A percentile compares a stretch with the other conserved stretches of the same genome.
phyloP scores from a whole-genome alignment of 2,797 vertebrate genomes.

The Masticophis lateralis region DNA sequence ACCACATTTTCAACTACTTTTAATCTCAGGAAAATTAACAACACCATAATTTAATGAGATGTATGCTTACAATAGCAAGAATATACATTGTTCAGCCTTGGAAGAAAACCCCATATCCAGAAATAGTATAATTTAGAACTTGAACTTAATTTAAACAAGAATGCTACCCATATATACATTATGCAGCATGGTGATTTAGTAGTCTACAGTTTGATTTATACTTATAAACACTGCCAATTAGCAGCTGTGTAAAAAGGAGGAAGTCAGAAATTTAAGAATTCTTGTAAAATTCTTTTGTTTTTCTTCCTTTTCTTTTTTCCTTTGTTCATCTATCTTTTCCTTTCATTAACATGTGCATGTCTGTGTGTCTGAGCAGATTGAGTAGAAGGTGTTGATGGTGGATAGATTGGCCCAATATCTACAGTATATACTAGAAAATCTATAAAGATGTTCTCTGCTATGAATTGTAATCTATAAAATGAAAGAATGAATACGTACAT shows the following conservation, averaged over 20 bases:
- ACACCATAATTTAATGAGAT: not conserved
- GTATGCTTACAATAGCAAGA: not conserved
- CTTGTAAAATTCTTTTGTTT: not conserved
- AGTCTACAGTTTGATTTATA: not conserved
- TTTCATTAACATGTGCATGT: not conserved
- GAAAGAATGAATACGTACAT: not conserved
- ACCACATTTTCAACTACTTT: not conserved
- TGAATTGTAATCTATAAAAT: not conserved
- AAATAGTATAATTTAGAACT: not conserved
- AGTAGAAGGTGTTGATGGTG: not conserved
- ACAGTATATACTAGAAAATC: not conserved
- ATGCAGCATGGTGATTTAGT: not conserved
- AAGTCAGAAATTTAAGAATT: not conserved
- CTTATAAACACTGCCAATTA: not conserved
- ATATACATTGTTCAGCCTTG: not conserved
- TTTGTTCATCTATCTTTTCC: not conserved
- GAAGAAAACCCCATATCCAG: not conserved
- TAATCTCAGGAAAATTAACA: not conserved
- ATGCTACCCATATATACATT: not conserved
- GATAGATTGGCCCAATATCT: not conserved
- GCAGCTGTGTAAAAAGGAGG: not conserved
- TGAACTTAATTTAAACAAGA: not conserved
- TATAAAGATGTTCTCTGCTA: not conserved
- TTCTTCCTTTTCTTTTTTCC: not conserved
- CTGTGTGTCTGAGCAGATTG: not conserved